Percentiles rank a stretch among this genome's conserved stretches.
These are phyloP conservation scores for Halcyon chelicuti DNA, from an alignment of 2,797 vertebrate genomes.

Conservation along the genomic window DNA sequence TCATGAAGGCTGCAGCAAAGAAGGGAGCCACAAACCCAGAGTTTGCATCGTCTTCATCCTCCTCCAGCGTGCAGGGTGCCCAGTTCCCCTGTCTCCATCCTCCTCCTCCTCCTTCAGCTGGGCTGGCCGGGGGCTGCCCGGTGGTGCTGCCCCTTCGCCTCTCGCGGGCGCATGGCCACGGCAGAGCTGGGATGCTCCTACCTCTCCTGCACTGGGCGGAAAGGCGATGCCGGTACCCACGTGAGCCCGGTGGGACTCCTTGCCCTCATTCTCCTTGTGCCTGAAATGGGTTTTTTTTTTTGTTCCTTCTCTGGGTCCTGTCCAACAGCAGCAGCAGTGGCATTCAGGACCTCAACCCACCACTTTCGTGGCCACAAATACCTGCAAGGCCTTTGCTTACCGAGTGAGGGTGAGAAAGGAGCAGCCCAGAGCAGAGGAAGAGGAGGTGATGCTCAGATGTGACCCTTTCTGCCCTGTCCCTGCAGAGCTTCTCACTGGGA, in stretches of 20 bases:
- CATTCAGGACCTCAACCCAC: background rate
- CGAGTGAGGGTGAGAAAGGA: background rate
- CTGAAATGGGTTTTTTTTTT: constrained; percentile 22
- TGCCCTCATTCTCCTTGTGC: constrained; percentile 66
- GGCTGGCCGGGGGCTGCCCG: background rate
- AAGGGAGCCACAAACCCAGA: constrained; percentile 1
- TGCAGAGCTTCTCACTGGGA: fast-evolving
- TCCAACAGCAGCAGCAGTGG: background rate
- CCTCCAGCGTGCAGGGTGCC: background rate
- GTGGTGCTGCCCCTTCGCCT: background rate
- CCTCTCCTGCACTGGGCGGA: background rate
- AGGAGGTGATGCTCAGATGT: background rate
- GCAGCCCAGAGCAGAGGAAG: fast-evolving
- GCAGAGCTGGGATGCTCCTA: background rate
- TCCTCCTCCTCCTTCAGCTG: background rate
- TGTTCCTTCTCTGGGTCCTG: background rate
- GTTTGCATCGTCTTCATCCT: constrained; percentile 17
- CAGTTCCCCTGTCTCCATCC: background rate
- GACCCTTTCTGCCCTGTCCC: background rate
- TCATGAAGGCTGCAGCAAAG: fast-evolving
- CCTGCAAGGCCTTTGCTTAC: fast-evolving
- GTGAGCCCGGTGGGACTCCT: constrained; percentile 67
- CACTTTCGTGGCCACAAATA: fast-evolving
- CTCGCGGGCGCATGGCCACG: background rate
- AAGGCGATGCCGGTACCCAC: constrained; percentile 43